These are phyloP conservation scores for Ailurus styani DNA, from an alignment of 2,113 vertebrate genomes.

Conservation along the genomic window DNA sequence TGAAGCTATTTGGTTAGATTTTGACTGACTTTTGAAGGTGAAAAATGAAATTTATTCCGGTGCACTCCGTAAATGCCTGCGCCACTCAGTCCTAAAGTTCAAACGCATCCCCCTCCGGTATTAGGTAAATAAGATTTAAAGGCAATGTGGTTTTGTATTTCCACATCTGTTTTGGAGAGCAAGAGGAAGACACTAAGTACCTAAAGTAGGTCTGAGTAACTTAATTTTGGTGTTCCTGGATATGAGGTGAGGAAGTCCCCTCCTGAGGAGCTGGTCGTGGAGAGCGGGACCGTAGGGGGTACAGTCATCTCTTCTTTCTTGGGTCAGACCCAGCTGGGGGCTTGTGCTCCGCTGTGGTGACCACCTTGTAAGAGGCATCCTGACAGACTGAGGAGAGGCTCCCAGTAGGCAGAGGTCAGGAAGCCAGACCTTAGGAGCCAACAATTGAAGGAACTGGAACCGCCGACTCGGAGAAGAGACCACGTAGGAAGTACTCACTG, in stretches of 20 bases:
- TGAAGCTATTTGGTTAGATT: background rate
- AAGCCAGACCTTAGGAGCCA: background rate
- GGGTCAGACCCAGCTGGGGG: background rate
- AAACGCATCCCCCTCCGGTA: background rate
- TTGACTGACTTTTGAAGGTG: background rate
- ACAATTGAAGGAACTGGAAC: background rate
- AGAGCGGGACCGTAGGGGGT: background rate
- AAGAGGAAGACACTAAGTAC: background rate
- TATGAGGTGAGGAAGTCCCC: background rate
- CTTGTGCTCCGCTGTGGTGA: background rate
- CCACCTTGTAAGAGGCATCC: background rate
- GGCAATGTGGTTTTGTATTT: background rate
- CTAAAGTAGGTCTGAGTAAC: background rate
- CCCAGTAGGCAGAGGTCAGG: background rate
- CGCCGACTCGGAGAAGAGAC: background rate
- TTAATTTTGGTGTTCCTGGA: background rate
- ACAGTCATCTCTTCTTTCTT: background rate
- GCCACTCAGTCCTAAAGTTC: background rate
- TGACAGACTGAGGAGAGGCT: background rate
- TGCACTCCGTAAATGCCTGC: background rate
- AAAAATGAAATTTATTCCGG: background rate
- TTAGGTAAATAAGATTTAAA: background rate
- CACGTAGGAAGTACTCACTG: background rate
- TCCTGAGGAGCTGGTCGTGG: background rate
- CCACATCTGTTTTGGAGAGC: background rate